Evolutionary conservation across 2,797 vertebrate species (phyloP).

Genomic region (Siniperca undulata): DNA sequence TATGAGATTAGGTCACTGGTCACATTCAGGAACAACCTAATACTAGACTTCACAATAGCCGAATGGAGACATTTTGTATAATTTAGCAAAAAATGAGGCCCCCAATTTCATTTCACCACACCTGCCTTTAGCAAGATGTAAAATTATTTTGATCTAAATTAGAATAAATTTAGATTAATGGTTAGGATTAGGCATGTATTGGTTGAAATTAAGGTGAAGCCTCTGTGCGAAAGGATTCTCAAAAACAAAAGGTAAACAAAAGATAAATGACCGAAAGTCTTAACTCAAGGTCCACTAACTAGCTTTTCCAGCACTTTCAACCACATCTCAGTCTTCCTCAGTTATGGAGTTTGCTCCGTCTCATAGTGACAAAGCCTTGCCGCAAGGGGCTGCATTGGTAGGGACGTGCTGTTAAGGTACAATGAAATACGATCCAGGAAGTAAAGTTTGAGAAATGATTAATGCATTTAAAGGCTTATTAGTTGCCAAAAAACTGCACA

Average conservation of each 20-base stretch:
- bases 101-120: not conserved
- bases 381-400: too few species aligned
- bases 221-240: not conserved
- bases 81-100: not conserved
- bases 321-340: too few species aligned
- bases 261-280: not conserved
- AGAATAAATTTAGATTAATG: not conserved
- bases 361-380: too few species aligned
- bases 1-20: not conserved
- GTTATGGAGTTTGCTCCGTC: too few species aligned
- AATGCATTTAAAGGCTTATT: too few species aligned
- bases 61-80: conserved; percentile 5
- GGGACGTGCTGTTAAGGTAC: too few species aligned
- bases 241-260: not conserved
- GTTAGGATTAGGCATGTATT: not conserved
- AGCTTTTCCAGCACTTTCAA: too few species aligned
- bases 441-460: too few species aligned
- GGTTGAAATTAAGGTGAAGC: not conserved
- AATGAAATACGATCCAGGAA: too few species aligned
- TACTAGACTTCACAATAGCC: not conserved
- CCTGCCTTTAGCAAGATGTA: not conserved
- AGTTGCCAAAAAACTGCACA: too few species aligned
- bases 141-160: not conserved
- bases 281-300: too few species aligned
- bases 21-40: not conserved